Evolutionary conservation across 92 coral and sea anemone genomes (phyloP), one percentile per base, ranked within the genome.

Genomic region (Virgularia gustaviana): DNA sequence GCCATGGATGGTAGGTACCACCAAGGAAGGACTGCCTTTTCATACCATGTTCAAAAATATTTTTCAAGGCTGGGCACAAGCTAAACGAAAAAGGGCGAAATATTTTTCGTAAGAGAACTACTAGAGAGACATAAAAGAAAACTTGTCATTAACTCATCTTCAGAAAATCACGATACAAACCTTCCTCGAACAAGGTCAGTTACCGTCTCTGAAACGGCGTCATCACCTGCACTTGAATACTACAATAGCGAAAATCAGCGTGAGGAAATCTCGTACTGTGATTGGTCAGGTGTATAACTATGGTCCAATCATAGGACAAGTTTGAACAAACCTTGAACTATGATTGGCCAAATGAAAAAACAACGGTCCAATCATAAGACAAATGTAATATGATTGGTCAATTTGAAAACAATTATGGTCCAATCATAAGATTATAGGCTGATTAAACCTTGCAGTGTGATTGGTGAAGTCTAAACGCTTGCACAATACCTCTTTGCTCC

Each of bases 201-300:
- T 0, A 92, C 98, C 31, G 98, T 92, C 57, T 92, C 98, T 11
- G 98, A 92, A 47, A 92, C 90, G 0, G 98, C 82, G 80, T 92
- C 98, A 51, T 92, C 98, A 9, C 98, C 98, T 13, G 98, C 98
- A 16, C 96, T 78, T 18, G 98, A 92, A 57, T 92, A 92, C 97
- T 91, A 37, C 33, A 44, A 55, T 2, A 55, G 11, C 31, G 38
- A 39, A 6, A 44, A n/a, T n/a, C n/a, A n/a, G n/a, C n/a, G n/a
- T n/a, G n/a, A n/a, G n/a, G n/a, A n/a, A n/a, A n/a, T n/a, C n/a
- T n/a, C n/a, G n/a, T n/a, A n/a, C n/a, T n/a, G n/a, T n/a, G n/a
- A n/a, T n/a, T n/a, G n/a, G n/a, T n/a, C n/a, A n/a, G n/a, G n/a
- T n/a, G n/a, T n/a, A n/a, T n/a, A n/a, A n/a, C n/a, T n/a, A n/a